These are phyloP conservation scores for Podocnemis expansa DNA, from an alignment of 2,113 vertebrate genomes.

Conservation along the genomic window DNA sequence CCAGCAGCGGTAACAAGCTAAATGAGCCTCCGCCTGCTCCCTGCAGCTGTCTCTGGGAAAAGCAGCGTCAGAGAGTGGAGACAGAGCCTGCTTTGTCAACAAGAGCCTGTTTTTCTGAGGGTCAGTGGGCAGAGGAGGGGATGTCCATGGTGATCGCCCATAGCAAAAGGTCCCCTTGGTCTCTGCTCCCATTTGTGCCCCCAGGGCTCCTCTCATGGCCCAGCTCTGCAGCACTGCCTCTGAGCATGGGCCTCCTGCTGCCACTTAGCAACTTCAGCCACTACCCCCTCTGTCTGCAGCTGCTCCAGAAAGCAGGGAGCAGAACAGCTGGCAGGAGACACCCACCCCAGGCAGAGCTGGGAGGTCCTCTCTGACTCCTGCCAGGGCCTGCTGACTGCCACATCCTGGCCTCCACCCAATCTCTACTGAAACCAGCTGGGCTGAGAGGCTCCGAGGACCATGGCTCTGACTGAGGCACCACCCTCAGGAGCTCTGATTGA, in stretches of 20 bases:
- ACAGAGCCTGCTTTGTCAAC: neutral
- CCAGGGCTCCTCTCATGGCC: neutral
- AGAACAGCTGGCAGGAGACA: neutral
- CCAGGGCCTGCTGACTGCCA: neutral
- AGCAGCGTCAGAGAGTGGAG: neutral
- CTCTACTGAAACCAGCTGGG: too few species aligned
- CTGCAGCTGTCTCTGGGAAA: conserved; percentile 61
- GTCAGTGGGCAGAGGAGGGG: neutral
- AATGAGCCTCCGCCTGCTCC: conserved; percentile 16
- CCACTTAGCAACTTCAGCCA: neutral
- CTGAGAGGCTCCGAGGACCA: too few species aligned
- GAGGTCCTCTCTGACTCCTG: neutral
- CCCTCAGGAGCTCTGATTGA: too few species aligned
- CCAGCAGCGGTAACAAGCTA: conserved; percentile 43
- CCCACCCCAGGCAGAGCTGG: neutral
- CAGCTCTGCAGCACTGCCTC: fast-evolving
- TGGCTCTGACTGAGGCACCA: too few species aligned
- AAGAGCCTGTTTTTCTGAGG: neutral
- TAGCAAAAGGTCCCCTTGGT: fast-evolving
- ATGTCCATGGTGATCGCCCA: neutral
- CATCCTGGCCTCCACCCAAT: too few species aligned
- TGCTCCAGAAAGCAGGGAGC: too few species aligned
- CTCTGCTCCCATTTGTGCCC: too few species aligned
- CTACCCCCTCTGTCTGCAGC: too few species aligned
- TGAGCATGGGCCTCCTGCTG: neutral